Evolutionary conservation across 2,888 invertebrate species (phyloP), one percentile per base, ranked within the genome.

Genomic region (Drosophila pegasa): DNA sequence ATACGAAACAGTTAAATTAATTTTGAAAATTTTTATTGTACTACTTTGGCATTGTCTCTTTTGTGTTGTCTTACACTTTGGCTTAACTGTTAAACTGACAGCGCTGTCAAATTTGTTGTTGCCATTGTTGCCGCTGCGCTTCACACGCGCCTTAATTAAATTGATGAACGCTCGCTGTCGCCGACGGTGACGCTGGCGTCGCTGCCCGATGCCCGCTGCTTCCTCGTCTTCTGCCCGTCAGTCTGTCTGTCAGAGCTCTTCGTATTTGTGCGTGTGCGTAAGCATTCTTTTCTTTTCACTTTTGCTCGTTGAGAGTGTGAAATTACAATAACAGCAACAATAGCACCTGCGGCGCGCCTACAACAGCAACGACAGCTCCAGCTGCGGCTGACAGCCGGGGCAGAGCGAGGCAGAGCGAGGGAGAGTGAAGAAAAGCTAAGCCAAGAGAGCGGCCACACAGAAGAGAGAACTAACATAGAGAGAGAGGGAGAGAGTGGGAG

Each of bases 261-360:
- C 35, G 61, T 25, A 20, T 18, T 58, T 63, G 65, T 80, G 82
- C 86, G 78, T 85, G 80, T 80, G 82, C 71, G 71, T 69, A 51
- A 57, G 57, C 59, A 80, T 82, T 82, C 82, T 82, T 82, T 85
- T 82, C 82, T 82, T 82, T 82, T 82, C 82, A 82, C 82, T 82
- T 82, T 83, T 71, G 52, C 62, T 45, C 20, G 58, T 27, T 52
- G 75, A 62, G 80, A 82, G 82, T 82, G 82, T 75, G 86, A 85
- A 80, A 75, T 68, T 69, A 80, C 86, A 78, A 78, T 59, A 78
- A 69, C 70, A 82, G 20, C 33, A 82, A 80, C 83, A 72, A 72
- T 70, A 73, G 84, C 68, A 80, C 79, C 76, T 78, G 81, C 70
- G 70, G 63, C 78, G 62, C 69, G 59, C 74, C 73, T 64, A 68